Percentiles rank a stretch among this genome's conserved stretches.
Conservation (phyloP, 2,797 vertebrate species). For the Pseudopleuronectes americanus region DNA sequence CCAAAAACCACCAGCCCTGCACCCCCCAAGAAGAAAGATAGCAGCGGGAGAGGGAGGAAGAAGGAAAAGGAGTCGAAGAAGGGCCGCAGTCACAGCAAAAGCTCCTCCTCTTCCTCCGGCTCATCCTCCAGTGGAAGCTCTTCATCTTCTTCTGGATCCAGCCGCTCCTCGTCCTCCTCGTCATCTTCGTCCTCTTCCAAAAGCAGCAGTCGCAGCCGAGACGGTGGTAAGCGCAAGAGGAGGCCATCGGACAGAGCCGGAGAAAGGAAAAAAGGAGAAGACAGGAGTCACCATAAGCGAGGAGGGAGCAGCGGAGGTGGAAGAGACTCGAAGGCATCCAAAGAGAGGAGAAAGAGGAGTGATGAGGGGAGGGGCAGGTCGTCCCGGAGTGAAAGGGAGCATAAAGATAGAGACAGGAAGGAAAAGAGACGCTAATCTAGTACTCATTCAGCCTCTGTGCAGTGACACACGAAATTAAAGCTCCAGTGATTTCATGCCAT, state of each 20-base stretch:
- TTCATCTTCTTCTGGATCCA: conserved; percentile 91
- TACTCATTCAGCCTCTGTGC: neutral
- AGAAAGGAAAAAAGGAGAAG: conserved; percentile 85
- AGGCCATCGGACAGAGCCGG: conserved; percentile 86
- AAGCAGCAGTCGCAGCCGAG: conserved; percentile 85
- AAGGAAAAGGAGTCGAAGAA: conserved; percentile 80
- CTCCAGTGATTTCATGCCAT: conserved; percentile 15
- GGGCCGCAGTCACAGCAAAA: conserved; percentile 84
- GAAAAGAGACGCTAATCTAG: conserved; percentile 91
- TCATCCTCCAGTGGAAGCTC: conserved; percentile 90
- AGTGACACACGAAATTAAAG: conserved; percentile 7
- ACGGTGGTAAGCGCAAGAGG: conserved; percentile 87
- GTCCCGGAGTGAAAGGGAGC: conserved; percentile 93
- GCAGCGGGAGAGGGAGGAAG: conserved; percentile 81
- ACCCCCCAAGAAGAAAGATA: conserved; percentile 68
- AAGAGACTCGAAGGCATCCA: conserved; percentile 90
- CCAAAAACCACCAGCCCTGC: conserved; percentile 11
- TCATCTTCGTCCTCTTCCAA: conserved; percentile 89
- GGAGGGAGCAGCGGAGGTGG: conserved; percentile 89
- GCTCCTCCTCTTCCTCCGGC: conserved; percentile 89
- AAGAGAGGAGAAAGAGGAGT: conserved; percentile 85
- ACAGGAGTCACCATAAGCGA: conserved; percentile 86
- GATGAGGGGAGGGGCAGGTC: conserved; percentile 89
- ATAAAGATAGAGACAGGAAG: conserved; percentile 95
- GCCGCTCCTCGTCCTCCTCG: conserved; percentile 86